Base-by-base conservation (phyloP, 2,113 vertebrate species). In the Sula dactylatra region DNA sequence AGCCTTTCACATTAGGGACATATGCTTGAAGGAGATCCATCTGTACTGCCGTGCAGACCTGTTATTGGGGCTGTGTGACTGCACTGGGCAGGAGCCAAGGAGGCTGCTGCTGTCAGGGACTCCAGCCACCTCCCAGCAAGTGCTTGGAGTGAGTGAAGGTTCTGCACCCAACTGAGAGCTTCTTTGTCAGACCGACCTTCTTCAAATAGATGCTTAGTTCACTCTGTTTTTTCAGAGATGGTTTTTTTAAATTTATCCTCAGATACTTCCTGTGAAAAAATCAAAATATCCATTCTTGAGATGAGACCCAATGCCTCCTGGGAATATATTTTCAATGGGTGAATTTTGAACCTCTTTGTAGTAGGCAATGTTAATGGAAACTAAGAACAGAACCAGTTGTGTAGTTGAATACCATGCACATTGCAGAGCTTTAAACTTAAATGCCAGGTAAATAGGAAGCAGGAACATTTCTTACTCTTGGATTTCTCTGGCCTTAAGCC, bases 1-100 rank as follows among this genome's bases (percentile, higher is more conserved):
- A 93, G 90, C 88, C 86, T 93, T 96, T 97, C 88, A 71, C 88
- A 56, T 96, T 71, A 84, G 58, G 86, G 86, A 97, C 96, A 97
- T 97, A 97, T 95, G 94, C 80, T 97, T 93, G 86, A 86, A 92
- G 69, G 86, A 56, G 61, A 92, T 93, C 95, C 96, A 90, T 97
- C 96, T 97, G 96, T 86, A 78, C 69, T 74, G 22, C 77, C 0
- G 0, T 92, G 88, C 79, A 92, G 92, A 90, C 76, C 1, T 71
- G 73, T 94, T 93, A 79, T 55, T 8, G 4, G 86, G 69, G 59
- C 92, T 93, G 65, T 93, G 82, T n/a, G 58, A 73, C 64, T 74
- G 55, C 72, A 67, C 88, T 93, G 97, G 88, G 82, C 92, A 81
- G 80, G 72, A 97, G 90, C 94, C 94, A 95, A 96, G 88, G 79